Evolutionary conservation across 2,113 vertebrate species (phyloP).

Genomic region (Ptyas mucosa): DNA sequence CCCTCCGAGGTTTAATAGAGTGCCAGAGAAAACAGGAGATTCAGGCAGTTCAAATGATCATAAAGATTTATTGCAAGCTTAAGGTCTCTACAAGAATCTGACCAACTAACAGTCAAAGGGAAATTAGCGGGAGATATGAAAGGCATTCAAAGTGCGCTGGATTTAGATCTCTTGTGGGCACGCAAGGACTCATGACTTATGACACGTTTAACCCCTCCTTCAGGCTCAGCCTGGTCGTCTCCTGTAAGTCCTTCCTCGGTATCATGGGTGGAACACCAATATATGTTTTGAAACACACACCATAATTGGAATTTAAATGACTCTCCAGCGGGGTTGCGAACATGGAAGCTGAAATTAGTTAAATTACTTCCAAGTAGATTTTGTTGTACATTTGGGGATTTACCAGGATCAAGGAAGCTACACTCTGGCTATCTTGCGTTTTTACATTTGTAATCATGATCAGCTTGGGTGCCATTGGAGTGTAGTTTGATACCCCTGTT

Average conservation of each 20-base stretch:
- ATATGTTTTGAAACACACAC: background rate
- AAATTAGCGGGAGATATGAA: background rate
- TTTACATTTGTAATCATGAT: background rate
- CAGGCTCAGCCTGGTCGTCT: background rate
- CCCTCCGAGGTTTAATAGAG: background rate
- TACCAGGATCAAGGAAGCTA: background rate
- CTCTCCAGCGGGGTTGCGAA: background rate
- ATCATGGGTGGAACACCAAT: background rate
- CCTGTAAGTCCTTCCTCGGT: background rate
- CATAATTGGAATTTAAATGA: background rate
- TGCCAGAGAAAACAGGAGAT: background rate
- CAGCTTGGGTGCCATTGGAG: background rate
- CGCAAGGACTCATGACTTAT: background rate
- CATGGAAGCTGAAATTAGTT: background rate
- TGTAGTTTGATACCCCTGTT: background rate
- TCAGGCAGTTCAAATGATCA: background rate
- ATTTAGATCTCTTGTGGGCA: background rate
- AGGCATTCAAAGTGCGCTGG: background rate
- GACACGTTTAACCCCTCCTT: background rate
- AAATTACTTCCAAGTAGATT: background rate
- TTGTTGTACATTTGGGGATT: background rate
- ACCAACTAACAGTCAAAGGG: background rate
- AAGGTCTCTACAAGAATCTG: background rate
- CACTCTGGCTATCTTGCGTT: background rate
- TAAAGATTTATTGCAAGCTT: background rate